Percentiles rank a stretch among this genome's conserved stretches.
Evolutionary conservation across 2,888 invertebrate species (phyloP).

Genomic region (Clistopyga incitator): DNA sequence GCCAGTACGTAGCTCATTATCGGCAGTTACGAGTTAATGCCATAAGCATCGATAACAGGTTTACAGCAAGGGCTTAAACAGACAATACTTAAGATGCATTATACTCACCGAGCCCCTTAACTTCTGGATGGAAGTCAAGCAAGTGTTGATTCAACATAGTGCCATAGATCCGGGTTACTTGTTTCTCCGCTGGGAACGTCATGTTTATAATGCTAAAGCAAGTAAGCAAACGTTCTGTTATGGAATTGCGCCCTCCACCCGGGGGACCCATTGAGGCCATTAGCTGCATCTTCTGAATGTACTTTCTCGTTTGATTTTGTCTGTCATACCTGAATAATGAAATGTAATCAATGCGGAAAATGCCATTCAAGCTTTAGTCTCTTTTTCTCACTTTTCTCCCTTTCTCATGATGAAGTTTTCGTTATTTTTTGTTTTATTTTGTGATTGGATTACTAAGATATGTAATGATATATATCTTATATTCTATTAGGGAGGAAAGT

Average conservation of each 20-base stretch:
- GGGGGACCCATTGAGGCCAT: conserved; percentile 94
- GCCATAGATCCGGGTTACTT: conserved; percentile 92
- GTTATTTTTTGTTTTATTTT: too few relatives aligned
- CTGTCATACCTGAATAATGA: conserved; percentile 87
- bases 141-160: conserved; percentile 93
- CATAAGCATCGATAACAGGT: background rate
- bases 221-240: conserved; percentile 91
- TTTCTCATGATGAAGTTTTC: too few relatives aligned
- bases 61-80: background rate
- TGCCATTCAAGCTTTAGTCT: too few relatives aligned
- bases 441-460: too few relatives aligned
- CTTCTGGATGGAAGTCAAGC: conserved; percentile 91
- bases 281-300: conserved; percentile 91
- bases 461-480: too few relatives aligned
- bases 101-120: conserved; percentile 88
- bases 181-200: conserved; percentile 92
- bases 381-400: too few relatives aligned
- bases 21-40: background rate
- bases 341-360: background rate
- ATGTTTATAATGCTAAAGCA: conserved; percentile 92
- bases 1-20: background rate
- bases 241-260: conserved; percentile 93
- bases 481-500: too few relatives aligned
- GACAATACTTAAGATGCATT: background rate
- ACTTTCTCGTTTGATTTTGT: conserved; percentile 90